A percentile compares a stretch with the other conserved stretches of the same genome.
These are phyloP conservation scores for Drosophila atripex DNA, from an alignment of 2,888 invertebrate genomes.

Conservation along the genomic window DNA sequence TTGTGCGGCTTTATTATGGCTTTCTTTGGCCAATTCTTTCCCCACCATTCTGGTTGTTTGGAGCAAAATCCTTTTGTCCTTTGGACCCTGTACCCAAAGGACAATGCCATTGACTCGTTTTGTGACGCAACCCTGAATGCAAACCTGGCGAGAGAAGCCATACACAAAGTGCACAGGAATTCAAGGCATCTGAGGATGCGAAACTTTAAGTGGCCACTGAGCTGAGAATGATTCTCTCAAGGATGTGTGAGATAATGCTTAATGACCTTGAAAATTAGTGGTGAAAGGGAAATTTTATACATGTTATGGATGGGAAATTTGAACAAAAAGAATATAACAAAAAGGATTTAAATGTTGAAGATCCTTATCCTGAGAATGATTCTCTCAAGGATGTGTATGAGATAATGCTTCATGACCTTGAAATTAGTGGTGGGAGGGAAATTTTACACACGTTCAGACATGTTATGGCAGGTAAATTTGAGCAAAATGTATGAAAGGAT, in stretches of 20 bases:
- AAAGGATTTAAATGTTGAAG: too few species aligned
- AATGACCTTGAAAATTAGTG: constrained; percentile 31
- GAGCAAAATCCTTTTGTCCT: constrained; percentile 38
- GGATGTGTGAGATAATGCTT: constrained; percentile 18
- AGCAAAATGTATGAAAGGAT: too few species aligned
- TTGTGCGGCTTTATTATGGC: constrained; percentile 42
- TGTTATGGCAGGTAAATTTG: too few species aligned
- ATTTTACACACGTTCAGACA: neutral
- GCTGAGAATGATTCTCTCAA: neutral
- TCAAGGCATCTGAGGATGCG: constrained; percentile 10
- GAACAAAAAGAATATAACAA: too few species aligned
- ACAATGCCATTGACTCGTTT: constrained; percentile 42
- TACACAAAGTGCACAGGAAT: constrained; percentile 35
- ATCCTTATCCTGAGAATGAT: too few species aligned
- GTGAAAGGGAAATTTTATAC: neutral
- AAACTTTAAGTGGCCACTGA: constrained; percentile 34
- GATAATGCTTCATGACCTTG: constrained; percentile 30
- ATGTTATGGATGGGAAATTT: neutral
- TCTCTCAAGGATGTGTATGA: too few species aligned
- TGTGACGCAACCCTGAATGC: constrained; percentile 16
- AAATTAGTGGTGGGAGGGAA: constrained; percentile 1
- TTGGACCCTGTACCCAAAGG: constrained; percentile 17
- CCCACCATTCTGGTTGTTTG: constrained; percentile 12
- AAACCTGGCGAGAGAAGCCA: constrained; percentile 21
- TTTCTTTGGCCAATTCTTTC: constrained; percentile 14